These are phyloP conservation scores for Drosophila kanapiae DNA, from an alignment of 1,140 invertebrate genomes.

Conservation along the genomic window DNA sequence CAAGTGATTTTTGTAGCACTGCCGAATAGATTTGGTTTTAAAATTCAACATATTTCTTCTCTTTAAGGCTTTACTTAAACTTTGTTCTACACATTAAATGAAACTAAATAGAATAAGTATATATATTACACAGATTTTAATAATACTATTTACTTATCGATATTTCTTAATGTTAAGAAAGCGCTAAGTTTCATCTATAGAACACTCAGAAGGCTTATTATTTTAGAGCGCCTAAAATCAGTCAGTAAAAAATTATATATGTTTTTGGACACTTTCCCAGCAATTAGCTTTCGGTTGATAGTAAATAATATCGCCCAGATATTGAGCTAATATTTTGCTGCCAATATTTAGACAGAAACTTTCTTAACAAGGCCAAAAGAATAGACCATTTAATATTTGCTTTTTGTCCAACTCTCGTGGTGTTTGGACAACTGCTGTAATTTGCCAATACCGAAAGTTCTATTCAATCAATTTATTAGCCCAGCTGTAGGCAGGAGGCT, in stretches of 20 bases:
- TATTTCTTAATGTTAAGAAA: too few relatives aligned
- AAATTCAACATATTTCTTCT: too few relatives aligned
- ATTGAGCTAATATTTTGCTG: background rate
- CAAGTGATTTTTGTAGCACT: too few relatives aligned
- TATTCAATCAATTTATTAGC: conserved; percentile 33
- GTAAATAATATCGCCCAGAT: background rate
- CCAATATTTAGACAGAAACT: conserved; percentile 12
- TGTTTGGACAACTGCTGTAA: conserved; percentile 24
- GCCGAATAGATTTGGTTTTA: too few relatives aligned
- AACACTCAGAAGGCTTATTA: background rate
- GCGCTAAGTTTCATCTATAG: background rate
- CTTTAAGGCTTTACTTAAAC: too few relatives aligned
- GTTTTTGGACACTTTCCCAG: background rate
- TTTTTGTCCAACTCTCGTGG: background rate
- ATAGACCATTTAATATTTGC: conserved; percentile 1
- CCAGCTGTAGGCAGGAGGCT: background rate
- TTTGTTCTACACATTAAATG: too few relatives aligned
- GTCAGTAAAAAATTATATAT: background rate
- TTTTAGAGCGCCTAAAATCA: conserved; percentile 1
- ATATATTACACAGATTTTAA: too few relatives aligned
- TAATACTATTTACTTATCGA: too few relatives aligned
- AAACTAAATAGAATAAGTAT: too few relatives aligned
- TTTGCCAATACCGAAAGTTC: conserved; percentile 13
- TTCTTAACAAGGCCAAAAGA: background rate
- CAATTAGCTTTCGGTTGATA: background rate